Evolutionary conservation across 2,888 invertebrate species (phyloP).

Genomic region (Pammene aurita): DNA sequence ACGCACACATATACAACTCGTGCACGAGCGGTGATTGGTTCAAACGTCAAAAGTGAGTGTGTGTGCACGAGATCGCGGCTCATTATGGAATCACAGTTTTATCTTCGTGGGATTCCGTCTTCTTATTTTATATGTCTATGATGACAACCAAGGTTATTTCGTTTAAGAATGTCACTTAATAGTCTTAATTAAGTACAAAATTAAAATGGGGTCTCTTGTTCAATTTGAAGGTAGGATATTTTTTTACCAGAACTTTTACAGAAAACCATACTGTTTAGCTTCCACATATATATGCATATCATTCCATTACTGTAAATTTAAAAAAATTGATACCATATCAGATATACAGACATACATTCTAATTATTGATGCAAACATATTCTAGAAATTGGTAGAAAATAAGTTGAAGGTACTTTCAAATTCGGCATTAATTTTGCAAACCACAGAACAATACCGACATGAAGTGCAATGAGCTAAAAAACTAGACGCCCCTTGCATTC

Average conservation of each 20-base stretch:
- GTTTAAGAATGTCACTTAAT: background rate
- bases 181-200: background rate
- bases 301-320: background rate
- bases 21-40: too few relatives aligned
- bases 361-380: slow-evolving; percentile 12
- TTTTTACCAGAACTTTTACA: background rate
- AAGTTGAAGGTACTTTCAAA: slow-evolving; percentile 21
- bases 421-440: slow-evolving; percentile 21
- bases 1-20: too few relatives aligned
- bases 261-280: background rate
- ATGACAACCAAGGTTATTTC: slow-evolving; percentile 3
- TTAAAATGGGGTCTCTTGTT: background rate
- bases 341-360: background rate
- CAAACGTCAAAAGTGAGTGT: too few relatives aligned
- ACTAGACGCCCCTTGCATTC: slow-evolving; percentile 37
- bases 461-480: slow-evolving; percentile 29
- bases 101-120: too few relatives aligned
- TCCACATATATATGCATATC: background rate
- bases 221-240: slow-evolving; percentile 16
- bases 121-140: too few relatives aligned
- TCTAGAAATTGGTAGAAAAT: slow-evolving; percentile 27
- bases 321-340: slow-evolving; percentile 5
- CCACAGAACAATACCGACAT: slow-evolving; percentile 11
- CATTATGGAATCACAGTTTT: too few relatives aligned
- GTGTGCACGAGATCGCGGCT: too few relatives aligned